These are phyloP conservation scores for Chloroclystis v-ata DNA, from an alignment of 2,888 invertebrate genomes.

Conservation along the genomic window DNA sequence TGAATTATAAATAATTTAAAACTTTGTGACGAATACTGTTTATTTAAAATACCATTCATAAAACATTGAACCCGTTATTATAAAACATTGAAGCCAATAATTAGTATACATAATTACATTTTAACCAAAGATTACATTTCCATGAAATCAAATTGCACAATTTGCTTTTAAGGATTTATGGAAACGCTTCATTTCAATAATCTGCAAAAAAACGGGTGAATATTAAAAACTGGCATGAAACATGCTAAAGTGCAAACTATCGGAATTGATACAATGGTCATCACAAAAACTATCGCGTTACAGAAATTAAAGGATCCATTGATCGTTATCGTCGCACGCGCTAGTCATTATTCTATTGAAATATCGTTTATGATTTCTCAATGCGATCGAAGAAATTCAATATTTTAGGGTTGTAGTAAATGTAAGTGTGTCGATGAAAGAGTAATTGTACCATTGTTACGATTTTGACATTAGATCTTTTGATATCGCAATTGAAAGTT, in stretches of 20 bases:
- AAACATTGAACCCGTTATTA: too few species aligned
- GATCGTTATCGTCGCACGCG: constrained; percentile 63
- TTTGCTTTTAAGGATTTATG: too few species aligned
- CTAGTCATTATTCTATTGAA: constrained; percentile 50
- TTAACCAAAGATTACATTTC: too few species aligned
- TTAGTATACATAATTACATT: too few species aligned
- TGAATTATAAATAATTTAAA: too few species aligned
- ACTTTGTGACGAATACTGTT: too few species aligned
- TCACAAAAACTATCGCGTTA: constrained; percentile 57
- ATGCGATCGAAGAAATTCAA: constrained; percentile 58
- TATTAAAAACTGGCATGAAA: not conserved
- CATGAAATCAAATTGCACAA: too few species aligned
- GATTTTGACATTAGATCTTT: constrained; percentile 14
- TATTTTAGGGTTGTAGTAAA: constrained; percentile 58
- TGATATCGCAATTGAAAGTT: constrained; percentile 2
- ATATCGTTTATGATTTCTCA: constrained; percentile 54
- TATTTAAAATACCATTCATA: too few species aligned
- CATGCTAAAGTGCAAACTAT: not conserved
- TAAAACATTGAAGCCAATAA: too few species aligned
- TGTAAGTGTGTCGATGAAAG: constrained; percentile 33
- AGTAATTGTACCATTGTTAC: constrained; percentile 47
- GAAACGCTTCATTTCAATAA: too few species aligned
- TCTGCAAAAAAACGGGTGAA: too few species aligned
- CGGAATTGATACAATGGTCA: constrained; percentile 37
- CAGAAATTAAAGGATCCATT: constrained; percentile 51